phyloP scores from a whole-genome alignment of 1,140 invertebrate genomes.

The Neodiprion pinetum region DNA sequence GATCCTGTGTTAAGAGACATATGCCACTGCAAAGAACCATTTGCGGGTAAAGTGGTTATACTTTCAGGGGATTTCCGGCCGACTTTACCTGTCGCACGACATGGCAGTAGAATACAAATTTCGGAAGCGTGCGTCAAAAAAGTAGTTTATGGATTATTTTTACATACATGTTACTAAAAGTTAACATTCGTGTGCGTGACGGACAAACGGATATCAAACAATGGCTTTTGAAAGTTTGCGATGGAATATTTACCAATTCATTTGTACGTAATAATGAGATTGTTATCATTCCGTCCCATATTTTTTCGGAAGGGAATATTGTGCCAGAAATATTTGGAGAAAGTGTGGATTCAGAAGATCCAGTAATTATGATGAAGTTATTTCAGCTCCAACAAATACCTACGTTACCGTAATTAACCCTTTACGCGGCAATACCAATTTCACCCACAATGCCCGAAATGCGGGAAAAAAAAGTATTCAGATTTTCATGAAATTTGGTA shows the following conservation, averaged over 20 bases:
- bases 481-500: no score
- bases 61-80: slow-evolving; percentile 24
- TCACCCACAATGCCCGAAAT: no score
- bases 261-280: slow-evolving; percentile 9
- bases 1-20: slow-evolving; percentile 21
- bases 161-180: not conserved
- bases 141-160: slow-evolving; percentile 12
- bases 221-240: slow-evolving; percentile 21
- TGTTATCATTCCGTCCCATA: slow-evolving; percentile 10
- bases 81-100: slow-evolving; percentile 20
- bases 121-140: slow-evolving; percentile 21
- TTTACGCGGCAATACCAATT: no score
- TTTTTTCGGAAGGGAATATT: slow-evolving; percentile 5
- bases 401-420: slow-evolving; percentile 15
- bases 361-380: not conserved
- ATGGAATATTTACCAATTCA: slow-evolving; percentile 8
- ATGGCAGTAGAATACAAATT: slow-evolving; percentile 17
- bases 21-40: slow-evolving; percentile 18
- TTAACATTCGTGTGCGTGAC: slow-evolving; percentile 4
- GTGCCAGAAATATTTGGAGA: slow-evolving; percentile 13
- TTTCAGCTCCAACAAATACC: slow-evolving; percentile 19
- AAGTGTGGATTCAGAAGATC: not conserved
- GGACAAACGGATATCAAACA: slow-evolving; percentile 13
- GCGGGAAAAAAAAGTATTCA: no score
- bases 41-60: slow-evolving; percentile 25